Conservation (phyloP, 2,797 vertebrate genomes). For the Rhinogobio ventralis region DNA sequence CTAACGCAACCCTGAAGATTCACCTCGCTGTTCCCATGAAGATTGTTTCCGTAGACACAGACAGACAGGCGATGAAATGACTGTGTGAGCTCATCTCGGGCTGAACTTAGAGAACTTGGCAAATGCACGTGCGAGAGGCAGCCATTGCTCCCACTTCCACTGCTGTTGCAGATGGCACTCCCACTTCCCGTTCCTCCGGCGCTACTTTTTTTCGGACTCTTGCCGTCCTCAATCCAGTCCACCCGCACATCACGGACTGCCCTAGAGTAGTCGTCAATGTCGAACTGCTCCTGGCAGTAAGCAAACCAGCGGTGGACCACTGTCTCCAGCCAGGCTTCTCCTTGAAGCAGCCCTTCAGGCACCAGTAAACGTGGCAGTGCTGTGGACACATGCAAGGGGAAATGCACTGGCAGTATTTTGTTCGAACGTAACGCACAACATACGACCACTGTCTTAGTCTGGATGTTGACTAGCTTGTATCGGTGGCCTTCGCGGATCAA, state of each 20-base stretch:
- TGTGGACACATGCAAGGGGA: slow-evolving; percentile 88
- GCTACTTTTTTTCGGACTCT: slow-evolving; percentile 89
- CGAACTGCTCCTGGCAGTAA: slow-evolving; percentile 94
- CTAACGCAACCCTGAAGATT: slow-evolving; percentile 94
- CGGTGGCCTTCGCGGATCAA: slow-evolving; percentile 95
- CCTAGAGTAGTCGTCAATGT: slow-evolving; percentile 96
- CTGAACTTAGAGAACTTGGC: slow-evolving; percentile 91
- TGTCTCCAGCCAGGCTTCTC: slow-evolving; percentile 89
- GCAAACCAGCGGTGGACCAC: slow-evolving; percentile 94
- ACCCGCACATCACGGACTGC: slow-evolving; percentile 92
- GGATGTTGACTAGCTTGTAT: slow-evolving; percentile 97
- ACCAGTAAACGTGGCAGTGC: slow-evolving; percentile 85
- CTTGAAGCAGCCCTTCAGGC: slow-evolving; percentile 90
- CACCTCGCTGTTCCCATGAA: slow-evolving; percentile 96
- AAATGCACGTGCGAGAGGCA: slow-evolving; percentile 86
- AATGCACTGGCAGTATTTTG: slow-evolving; percentile 93
- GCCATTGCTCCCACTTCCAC: slow-evolving; percentile 80
- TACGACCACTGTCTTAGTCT: slow-evolving; percentile 97
- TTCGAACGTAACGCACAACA: slow-evolving; percentile 90
- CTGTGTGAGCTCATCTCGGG: slow-evolving; percentile 94
- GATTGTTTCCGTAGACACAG: slow-evolving; percentile 95
- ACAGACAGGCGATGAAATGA: slow-evolving; percentile 97
- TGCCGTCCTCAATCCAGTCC: slow-evolving; percentile 94
- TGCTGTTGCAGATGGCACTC: slow-evolving; percentile 65
- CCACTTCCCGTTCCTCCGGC: slow-evolving; percentile 68